A percentile compares a stretch with the other conserved stretches of the same genome.
These are phyloP conservation scores for Hydrotaea diabolus DNA, from an alignment of 2,888 invertebrate genomes.

Conservation along the genomic window DNA sequence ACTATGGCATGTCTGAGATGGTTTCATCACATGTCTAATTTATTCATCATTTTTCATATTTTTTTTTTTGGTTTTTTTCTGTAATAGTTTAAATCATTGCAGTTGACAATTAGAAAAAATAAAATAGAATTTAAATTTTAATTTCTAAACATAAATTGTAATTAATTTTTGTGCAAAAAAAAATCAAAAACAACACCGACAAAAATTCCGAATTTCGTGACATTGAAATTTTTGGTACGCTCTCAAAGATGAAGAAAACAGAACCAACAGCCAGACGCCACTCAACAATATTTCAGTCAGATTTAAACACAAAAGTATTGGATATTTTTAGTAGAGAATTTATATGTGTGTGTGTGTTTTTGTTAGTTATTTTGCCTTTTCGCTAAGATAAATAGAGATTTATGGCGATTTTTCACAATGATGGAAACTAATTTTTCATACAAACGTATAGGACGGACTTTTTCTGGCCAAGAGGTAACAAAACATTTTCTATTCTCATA, in stretches of 20 bases:
- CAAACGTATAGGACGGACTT: too few species aligned
- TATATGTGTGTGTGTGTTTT: conserved; percentile 10
- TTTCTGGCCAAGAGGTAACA: too few species aligned
- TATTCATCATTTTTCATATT: conserved; percentile 48
- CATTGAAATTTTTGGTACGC: conserved; percentile 56
- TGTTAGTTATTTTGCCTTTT: neutral
- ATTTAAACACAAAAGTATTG: conserved; percentile 6
- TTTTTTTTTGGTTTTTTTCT: conserved; percentile 19
- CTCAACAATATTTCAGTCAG: neutral
- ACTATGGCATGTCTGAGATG: conserved; percentile 53
- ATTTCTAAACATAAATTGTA: conserved; percentile 20
- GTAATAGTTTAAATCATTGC: conserved; percentile 22
- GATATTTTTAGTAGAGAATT: neutral
- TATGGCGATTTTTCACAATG: conserved; percentile 52
- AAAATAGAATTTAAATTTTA: neutral
- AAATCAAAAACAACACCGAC: neutral
- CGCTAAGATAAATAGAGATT: conserved; percentile 48
- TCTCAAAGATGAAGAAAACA: conserved; percentile 15
- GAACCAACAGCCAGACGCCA: conserved; percentile 7
- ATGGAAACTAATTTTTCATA: conserved; percentile 47
- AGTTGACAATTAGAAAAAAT: too few species aligned
- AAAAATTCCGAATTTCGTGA: conserved; percentile 46
- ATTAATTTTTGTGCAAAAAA: conserved; percentile 28
- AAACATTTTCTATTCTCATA: conserved; percentile 5
- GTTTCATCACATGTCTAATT: conserved; percentile 54